Conservation (phyloP, 2,888 invertebrate genomes). For the Apodemia hepburni region DNA sequence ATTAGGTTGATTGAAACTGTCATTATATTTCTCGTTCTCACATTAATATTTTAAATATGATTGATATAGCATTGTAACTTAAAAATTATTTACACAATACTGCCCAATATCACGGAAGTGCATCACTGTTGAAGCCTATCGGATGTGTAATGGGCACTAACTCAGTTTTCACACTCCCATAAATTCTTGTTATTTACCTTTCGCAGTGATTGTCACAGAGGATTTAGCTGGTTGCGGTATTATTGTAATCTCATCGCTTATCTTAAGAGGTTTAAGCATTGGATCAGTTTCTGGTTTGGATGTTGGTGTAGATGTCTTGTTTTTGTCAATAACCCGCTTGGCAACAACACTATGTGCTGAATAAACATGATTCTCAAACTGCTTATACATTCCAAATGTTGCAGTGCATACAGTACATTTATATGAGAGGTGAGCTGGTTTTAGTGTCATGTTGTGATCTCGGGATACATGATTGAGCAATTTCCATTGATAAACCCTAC, state of each 20-base stretch:
- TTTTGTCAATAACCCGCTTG: conserved; percentile 91
- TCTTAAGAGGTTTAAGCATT: conserved; percentile 90
- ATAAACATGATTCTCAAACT: conserved; percentile 97
- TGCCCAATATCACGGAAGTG: conserved; percentile 55
- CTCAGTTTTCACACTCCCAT: conserved; percentile 41
- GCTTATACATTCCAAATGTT: conserved; percentile 97
- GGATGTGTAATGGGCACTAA: conserved; percentile 36
- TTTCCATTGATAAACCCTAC: conserved; percentile 91
- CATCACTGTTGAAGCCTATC: conserved; percentile 47
- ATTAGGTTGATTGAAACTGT: conserved; percentile 51
- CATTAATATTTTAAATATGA: conserved; percentile 54
- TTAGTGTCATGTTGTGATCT: conserved; percentile 95
- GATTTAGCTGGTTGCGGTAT: conserved; percentile 91
- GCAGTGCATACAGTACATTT: conserved; percentile 98
- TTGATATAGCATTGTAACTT: conserved; percentile 47
- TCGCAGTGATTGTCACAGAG: conserved; percentile 65
- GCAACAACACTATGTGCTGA: conserved; percentile 96
- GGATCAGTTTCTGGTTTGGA: conserved; percentile 75
- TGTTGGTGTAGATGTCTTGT: conserved; percentile 66
- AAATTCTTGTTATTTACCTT: conserved; percentile 65
- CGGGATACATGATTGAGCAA: conserved; percentile 94
- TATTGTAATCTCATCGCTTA: conserved; percentile 95
- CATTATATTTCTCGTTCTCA: conserved; percentile 47
- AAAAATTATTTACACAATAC: conserved; percentile 70
- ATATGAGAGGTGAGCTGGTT: conserved; percentile 95